Base-by-base conservation (phyloP, 1,140 invertebrate species). In the Drosophila seguyi region DNA sequence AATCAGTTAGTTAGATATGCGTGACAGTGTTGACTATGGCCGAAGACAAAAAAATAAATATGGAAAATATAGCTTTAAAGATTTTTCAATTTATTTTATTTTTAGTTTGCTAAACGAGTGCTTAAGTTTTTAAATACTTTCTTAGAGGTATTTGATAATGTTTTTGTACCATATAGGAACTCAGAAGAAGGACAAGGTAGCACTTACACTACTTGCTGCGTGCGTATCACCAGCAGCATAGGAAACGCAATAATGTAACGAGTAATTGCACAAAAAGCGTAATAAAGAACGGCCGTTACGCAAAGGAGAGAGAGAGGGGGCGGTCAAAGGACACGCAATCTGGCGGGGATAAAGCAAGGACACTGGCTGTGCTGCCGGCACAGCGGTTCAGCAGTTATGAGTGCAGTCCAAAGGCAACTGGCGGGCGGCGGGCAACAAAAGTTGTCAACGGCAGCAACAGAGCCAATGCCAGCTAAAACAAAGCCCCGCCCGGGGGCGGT, bases 241-340 rank as follows among this genome's bases (percentile, higher is more conserved):
- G 88, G 77, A 85, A 90, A 85, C 90, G 85, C 85, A 85, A 88
- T 90, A 90, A 90, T 83, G 85, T 90, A 90, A 90, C 77, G 85
- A 90, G 85, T 90, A 90, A 90, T 90, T 90, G 85, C 75, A 86
- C 86, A 85, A 85, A 84, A 87, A 85, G 75, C 75, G 75, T 79
- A 90, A 90, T 90, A 90, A 90, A 76, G 74, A 83, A 81, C 66
- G 73, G 41, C 50, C 44, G 85, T 88, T 88, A 85, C 69, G 81
- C 78, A 90, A 88, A 84, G 73, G 48, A 65, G 41, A n/a, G 41
- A n/a, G 41, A 27, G 16, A 44, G 48, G 45, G 50, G 56, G 47
- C 22, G 58, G 71, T 57, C 59, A 75, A 66, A 75, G 72, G 60
- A 68, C 85, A 85, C 73, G 75, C 75, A 90, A 90, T 90, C 78